A percentile compares a stretch with the other conserved stretches of the same genome.
These are phyloP conservation scores for Macquaria ambigua DNA, from an alignment of 2,113 vertebrate species.

Conservation along the genomic window DNA sequence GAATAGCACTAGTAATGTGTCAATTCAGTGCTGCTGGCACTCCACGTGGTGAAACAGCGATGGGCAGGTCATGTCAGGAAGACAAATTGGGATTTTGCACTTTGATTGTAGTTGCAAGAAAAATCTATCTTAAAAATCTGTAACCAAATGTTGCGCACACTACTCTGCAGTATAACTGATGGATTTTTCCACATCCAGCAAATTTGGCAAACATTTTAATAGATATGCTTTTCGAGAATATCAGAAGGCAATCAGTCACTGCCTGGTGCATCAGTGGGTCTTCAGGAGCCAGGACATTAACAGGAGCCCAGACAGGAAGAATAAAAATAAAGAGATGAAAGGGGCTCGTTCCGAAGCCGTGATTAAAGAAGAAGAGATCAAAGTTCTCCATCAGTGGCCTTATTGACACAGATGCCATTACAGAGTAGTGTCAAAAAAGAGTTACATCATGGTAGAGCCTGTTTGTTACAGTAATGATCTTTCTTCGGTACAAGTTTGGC, in stretches of 20 bases:
- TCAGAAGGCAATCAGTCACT: neutral
- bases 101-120: conserved; percentile 27
- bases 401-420: conserved; percentile 10
- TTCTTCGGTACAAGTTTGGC: neutral
- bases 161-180: neutral
- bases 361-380: conserved; percentile 28
- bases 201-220: conserved; percentile 5
- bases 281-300: neutral
- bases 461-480: conserved; percentile 8
- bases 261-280: neutral
- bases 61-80: conserved; percentile 1
- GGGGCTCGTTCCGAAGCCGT: neutral
- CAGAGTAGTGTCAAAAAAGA: neutral
- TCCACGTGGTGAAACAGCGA: neutral
- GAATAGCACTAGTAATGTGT: conserved; percentile 8
- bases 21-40: conserved; percentile 6
- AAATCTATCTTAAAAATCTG: conserved; percentile 7
- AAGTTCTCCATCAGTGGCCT: conserved; percentile 17
- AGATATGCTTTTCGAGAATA: conserved; percentile 6
- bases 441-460: neutral
- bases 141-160: neutral
- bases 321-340: conserved; percentile 2
- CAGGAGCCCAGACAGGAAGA: neutral
- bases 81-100: conserved; percentile 33
- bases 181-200: neutral